Conservation (phyloP, 2,113 vertebrate species). For the Cinclus mexicanus region DNA sequence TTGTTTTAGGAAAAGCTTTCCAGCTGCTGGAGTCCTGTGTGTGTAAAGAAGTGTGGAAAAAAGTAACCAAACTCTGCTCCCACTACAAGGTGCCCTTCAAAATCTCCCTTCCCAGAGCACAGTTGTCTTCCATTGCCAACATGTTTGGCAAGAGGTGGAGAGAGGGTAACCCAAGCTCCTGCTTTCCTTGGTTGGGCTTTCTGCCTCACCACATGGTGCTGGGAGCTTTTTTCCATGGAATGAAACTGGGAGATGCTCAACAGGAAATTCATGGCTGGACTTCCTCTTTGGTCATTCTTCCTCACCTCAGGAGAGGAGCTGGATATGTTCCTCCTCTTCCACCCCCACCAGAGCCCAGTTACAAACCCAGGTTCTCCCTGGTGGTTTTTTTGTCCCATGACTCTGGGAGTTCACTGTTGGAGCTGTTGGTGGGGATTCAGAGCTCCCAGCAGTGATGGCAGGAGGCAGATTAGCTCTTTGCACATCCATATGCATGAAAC, state of each 20-base stretch:
- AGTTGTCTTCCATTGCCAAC: neutral
- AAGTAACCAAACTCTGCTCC: neutral
- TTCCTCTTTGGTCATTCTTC: neutral
- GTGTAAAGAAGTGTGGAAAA: neutral
- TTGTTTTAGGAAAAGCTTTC: neutral
- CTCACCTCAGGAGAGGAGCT: neutral
- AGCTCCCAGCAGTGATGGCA: neutral
- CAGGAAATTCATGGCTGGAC: neutral
- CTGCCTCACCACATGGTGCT: neutral
- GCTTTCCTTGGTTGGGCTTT: accelerated
- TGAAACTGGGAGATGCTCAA: neutral
- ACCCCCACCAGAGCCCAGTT: neutral
- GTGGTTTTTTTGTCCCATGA: neutral
- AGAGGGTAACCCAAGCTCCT: neutral
- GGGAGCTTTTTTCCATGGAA: neutral
- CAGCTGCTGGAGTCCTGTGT: neutral
- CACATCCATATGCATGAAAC: slow-evolving; percentile 66
- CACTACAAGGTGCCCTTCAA: neutral
- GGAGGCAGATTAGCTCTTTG: slow-evolving; percentile 41
- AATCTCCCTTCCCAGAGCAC: neutral
- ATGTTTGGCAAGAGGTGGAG: neutral
- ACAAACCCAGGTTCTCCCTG: neutral
- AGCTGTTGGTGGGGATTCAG: neutral
- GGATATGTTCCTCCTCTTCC: neutral
- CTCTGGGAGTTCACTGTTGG: neutral